Evolutionary conservation across 2,888 invertebrate genomes (phyloP), one percentile per base, ranked within the genome.

Genomic region (Gastrophysa polygoni): DNA sequence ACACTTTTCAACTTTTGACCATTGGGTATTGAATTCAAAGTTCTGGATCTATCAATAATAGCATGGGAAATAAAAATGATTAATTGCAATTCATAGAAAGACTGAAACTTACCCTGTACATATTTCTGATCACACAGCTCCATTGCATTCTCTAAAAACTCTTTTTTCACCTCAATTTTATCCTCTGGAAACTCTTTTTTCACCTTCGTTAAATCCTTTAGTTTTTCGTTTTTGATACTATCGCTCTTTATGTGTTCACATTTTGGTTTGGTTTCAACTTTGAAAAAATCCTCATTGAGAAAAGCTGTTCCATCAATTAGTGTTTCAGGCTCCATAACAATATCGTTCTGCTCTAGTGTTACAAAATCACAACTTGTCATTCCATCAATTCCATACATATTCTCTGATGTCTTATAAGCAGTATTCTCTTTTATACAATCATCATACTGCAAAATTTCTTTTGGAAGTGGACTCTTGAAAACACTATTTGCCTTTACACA

Each of bases 141-240:
- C n/a, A 11, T 1, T 1, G 46, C 1, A 6, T 48, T 60, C 49
- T 2, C 6, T 43, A 17, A 20, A n/a, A n/a, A 29, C 21, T 68
- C 58, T 29, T 57, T 46, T 57, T 57, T 60, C 17, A 49, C 47
- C 20, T 63, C 52, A 1, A 54, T 10, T 38, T 21, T 18, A 46
- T 48, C 14, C 46, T 34, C 56, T 51, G 18, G 6, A 38, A 14
- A 38, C 38, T 21, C 16, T 51, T 51, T 6, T 51, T n/a, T n/a
- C n/a, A n/a, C n/a, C n/a, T n/a, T n/a, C n/a, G n/a, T n/a, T n/a
- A n/a, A n/a, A n/a, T n/a, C n/a, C n/a, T n/a, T n/a, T n/a, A n/a
- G n/a, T n/a, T n/a, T n/a, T 38, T 11, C 17, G 8, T 1, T 50
- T 18, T 17, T 50, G 8, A 16, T 56, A 18, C 43, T 56, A 18